Conservation (phyloP, 2,113 vertebrate species). For the Vulpes ferrilata region DNA sequence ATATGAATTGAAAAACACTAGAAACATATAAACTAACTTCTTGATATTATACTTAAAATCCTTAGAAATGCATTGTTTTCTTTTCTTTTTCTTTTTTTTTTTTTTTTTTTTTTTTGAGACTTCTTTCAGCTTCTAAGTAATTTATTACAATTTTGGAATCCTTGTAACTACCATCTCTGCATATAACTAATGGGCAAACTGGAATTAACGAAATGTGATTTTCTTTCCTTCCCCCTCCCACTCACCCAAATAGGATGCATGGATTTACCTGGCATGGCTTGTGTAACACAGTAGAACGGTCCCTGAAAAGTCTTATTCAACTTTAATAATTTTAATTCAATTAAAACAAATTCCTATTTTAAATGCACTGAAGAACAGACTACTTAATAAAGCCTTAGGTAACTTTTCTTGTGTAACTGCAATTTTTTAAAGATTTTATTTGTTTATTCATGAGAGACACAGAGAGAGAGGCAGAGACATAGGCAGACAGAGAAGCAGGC, state of each 20-base stretch:
- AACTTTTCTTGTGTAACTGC: not conserved
- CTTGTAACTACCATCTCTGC: not conserved
- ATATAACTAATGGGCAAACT: not conserved
- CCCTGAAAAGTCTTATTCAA: not conserved
- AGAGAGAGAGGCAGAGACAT: too few species aligned
- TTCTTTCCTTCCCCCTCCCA: not conserved
- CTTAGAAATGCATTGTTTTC: constrained; percentile 2
- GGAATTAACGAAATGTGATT: not conserved
- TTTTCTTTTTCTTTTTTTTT: not conserved
- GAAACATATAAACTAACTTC: not conserved
- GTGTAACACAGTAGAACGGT: not conserved
- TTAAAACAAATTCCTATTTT: constrained; percentile 22
- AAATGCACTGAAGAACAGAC: not conserved
- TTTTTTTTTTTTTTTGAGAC: not conserved
- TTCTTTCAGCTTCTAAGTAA: not conserved
- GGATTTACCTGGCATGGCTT: not conserved
- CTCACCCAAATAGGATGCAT: not conserved
- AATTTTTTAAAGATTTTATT: too few species aligned
- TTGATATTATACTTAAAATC: not conserved
- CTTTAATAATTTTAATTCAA: constrained; percentile 31
- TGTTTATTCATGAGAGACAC: too few species aligned
- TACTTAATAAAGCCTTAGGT: not conserved
- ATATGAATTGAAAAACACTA: not conserved
- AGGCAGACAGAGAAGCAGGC: too few species aligned
- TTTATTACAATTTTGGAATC: constrained; percentile 40